Percentiles rank a stretch among this genome's conserved stretches.
Evolutionary conservation across 2,113 vertebrate species (phyloP).

Genomic region (Eolophus roseicapilla): DNA sequence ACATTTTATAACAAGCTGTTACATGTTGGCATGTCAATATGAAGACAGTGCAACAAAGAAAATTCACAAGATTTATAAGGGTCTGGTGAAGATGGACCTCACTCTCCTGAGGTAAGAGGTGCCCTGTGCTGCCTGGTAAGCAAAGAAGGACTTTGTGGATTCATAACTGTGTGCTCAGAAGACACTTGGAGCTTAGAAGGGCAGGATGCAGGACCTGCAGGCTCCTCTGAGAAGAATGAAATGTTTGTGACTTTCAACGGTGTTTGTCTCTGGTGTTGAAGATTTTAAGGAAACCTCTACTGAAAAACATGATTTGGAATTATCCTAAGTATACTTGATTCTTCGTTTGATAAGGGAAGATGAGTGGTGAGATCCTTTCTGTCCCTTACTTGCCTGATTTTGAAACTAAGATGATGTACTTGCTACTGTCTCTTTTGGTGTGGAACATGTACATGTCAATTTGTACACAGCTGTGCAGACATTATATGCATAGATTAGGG

Average conservation of each 20-base stretch:
- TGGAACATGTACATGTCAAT: fast-evolving
- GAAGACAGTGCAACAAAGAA: neutral
- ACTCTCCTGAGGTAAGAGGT: neutral
- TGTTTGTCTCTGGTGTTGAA: neutral
- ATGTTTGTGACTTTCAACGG: neutral
- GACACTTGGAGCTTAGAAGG: neutral
- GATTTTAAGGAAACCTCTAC: neutral
- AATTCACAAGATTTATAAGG: neutral
- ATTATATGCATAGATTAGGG: too few species aligned
- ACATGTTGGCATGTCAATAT: neutral
- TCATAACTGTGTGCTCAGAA: neutral
- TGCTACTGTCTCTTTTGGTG: neutral
- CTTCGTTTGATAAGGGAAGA: neutral
- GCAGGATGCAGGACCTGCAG: neutral
- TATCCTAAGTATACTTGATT: neutral
- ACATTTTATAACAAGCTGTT: neutral
- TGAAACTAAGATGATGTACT: too few species aligned
- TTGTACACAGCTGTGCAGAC: neutral
- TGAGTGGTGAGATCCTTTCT: neutral
- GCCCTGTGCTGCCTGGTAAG: neutral
- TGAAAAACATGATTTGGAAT: neutral
- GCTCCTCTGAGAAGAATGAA: neutral
- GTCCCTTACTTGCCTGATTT: neutral
- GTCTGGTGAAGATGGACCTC: neutral
- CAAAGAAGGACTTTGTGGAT: neutral